Evolutionary conservation across 2,113 vertebrate genomes (phyloP).

Genomic region (mouse (Mus musculus)): GRCm39 chr5:75207001-75207500

Average conservation of each 20-base stretch:
- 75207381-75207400: not conserved
- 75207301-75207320: not conserved
- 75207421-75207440: constrained; percentile 35
- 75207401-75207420: not conserved
- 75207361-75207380: not conserved
- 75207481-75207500: not conserved
- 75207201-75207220: not conserved
- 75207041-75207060: not conserved
- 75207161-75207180: constrained; percentile 4
- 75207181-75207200: not conserved
- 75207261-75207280: not conserved
- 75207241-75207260: not conserved
- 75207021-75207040: not conserved
- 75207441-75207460: not conserved
- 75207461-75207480: not conserved
- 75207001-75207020: not conserved
- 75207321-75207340: not conserved
- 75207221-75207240: not conserved
- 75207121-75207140: not conserved
- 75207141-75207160: not conserved
- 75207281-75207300: not conserved
- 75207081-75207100: not conserved
- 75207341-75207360: not conserved
- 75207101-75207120: not conserved
- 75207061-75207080: not conserved